phyloP scores from a whole-genome alignment of 2,113 vertebrate genomes.

The Heloderma charlesbogerti region DNA sequence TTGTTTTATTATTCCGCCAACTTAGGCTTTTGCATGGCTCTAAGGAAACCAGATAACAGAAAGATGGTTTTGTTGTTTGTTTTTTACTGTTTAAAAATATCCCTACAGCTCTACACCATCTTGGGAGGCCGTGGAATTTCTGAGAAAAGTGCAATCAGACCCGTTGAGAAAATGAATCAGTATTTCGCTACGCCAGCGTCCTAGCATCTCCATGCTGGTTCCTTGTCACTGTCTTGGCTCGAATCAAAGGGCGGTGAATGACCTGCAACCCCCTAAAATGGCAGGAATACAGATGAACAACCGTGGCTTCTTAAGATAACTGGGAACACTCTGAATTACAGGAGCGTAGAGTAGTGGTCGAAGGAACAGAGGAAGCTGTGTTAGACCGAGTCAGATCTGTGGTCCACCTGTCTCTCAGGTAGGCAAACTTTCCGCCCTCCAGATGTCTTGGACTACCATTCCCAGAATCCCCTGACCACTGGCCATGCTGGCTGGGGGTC shows the following conservation, averaged over 20 bases:
- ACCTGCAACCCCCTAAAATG: neutral
- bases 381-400: too few relatives aligned
- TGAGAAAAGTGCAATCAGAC: constrained; percentile 21
- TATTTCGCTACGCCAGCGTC: neutral
- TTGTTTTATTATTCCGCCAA: constrained; percentile 19
- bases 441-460: too few relatives aligned
- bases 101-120: neutral
- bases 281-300: too few relatives aligned
- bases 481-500: too few relatives aligned
- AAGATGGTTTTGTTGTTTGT: neutral
- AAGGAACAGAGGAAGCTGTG: too few relatives aligned
- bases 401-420: too few relatives aligned
- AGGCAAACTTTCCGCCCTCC: too few relatives aligned
- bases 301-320: too few relatives aligned
- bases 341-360: too few relatives aligned
- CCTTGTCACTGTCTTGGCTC: neutral
- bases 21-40: constrained; percentile 43
- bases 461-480: too few relatives aligned
- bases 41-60: constrained; percentile 37
- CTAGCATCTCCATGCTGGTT: too few relatives aligned
- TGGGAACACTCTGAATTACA: too few relatives aligned
- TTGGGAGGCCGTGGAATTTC: constrained; percentile 19
- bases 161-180: neutral
- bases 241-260: neutral
- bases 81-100: neutral